Base-by-base conservation (phyloP, 92 coral and sea anemone genomes). In the Palythoa caribaeorum region DNA sequence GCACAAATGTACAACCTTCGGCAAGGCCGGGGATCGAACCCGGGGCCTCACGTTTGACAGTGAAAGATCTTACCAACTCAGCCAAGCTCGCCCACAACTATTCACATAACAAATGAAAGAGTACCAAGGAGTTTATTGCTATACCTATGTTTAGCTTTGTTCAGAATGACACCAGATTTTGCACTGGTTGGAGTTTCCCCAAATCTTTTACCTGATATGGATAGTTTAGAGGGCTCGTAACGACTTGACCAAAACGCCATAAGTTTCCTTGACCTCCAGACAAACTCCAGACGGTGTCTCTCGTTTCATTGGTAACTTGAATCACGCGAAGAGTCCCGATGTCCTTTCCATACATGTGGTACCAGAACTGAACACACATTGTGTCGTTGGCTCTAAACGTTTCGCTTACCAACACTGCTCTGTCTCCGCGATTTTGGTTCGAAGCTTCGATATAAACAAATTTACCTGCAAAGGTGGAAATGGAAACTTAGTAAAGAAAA, bases 341-440 rank as follows among this genome's bases (percentile, higher is more conserved):
- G 13, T 93, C 84, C 6, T 55, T 76, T 21, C 98, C 98, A 48
- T 83, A 89, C 98, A 94, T 94, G 84, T 94, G 96, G 84, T 93
- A 94, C 98, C 98, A 94, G 84, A 94, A 94, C 74, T 92, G 89
- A 6, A 93, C 86, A 65, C 98, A 94, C 1, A 92, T 87, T 11
- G 92, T 71, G 48, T 80, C 83, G 19, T 90, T 88, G 14, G 76
- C 20, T 62, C 39, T 19, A 5, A 94, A 86, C 1, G 39, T 83
- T 17, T 90, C 89, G 38, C 88, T 94, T 6, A 80, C 36, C 62
- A 94, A 47, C 16, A 86, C 60, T 16, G 96, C 98, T n/a, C 53
- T 71, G 9, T 93, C 92, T 36, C 90, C 93, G 1, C 75, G 60
- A 16, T 73, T 35, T 17, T 86, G 86, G 65, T 87, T 85, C 9